Conservation (phyloP, 2,113 vertebrate genomes). For the Colossoma macropomum region DNA sequence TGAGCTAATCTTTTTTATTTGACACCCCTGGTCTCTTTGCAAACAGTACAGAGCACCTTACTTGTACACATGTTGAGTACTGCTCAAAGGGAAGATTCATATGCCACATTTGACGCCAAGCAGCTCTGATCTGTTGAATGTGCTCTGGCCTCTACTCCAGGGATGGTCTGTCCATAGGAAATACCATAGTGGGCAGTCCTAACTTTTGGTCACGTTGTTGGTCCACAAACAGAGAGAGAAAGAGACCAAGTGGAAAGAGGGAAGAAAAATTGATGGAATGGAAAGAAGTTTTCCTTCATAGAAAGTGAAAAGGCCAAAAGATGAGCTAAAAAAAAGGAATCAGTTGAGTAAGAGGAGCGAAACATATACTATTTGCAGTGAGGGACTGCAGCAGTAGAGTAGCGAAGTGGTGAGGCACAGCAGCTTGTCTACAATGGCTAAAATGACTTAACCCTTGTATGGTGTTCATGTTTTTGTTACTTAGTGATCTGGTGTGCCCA, state of each 20-base stretch:
- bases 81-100: not conserved
- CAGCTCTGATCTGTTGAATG: not conserved
- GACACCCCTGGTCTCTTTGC: not conserved
- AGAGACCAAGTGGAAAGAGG: not conserved
- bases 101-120: not conserved
- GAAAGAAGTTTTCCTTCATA: no score
- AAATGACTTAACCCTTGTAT: no score
- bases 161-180: not conserved
- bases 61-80: not conserved
- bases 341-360: no score
- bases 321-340: no score
- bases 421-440: no score
- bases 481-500: no score
- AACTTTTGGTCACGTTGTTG: not conserved
- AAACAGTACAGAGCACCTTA: not conserved
- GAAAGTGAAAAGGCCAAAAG: no score
- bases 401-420: no score
- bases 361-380: no score
- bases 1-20: no score
- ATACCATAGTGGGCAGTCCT: not conserved
- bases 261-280: not conserved
- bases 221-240: not conserved
- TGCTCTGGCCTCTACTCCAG: not conserved
- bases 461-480: no score
- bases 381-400: no score